Base-by-base conservation (phyloP, 2,797 vertebrate species). In the Aselliscus stoliczkanus region DNA sequence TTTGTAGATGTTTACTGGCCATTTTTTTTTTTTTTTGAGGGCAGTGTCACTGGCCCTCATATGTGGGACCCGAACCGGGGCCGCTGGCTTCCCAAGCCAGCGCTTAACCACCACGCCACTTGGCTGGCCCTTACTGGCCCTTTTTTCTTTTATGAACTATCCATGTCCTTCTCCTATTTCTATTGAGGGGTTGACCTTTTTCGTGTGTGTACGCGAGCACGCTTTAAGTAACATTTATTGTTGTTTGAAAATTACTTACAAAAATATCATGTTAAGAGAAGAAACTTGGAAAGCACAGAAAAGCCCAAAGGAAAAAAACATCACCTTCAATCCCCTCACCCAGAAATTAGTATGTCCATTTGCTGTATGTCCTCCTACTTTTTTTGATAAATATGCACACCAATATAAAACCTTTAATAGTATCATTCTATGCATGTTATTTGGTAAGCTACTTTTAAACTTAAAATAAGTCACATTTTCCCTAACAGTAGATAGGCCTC, bases 181-280 rank as follows among this genome's bases (percentile, higher is more conserved):
- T 39, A 67, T 7, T 15, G 5, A 83, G 29, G 14, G 31, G 29
- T 47, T 75, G 10, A 25, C 44, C 21, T 23, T 85, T 73, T 27
- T 56, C 29, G 37, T 64, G n/a, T 56, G 25, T 69, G 50, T 25
- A 18, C 60, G 18, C 47, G 27, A 10, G 17, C 42, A 17, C n/a
- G 11, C 77, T 88, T 84, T n/a, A 70, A 70, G 27, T 44, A 77
- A 67, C 47, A 72, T n/a, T 90, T 69, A 95, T 17, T 50, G 34
- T 89, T 42, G 6, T 64, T 90, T 81, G 72, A 87, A 90, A 96
- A 77, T 52, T 67, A 77, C 44, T 67, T 50, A 82, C 56, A 90
- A 58, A 79, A 89, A 50, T 39, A 52, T 54, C 12, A 67, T 31
- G 9, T 56, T 37, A 50, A n/a, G 60, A 79, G 47, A 93, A 67